These are phyloP conservation scores for Drosophila acutilabella DNA, from an alignment of 2,888 invertebrate species.

Conservation along the genomic window DNA sequence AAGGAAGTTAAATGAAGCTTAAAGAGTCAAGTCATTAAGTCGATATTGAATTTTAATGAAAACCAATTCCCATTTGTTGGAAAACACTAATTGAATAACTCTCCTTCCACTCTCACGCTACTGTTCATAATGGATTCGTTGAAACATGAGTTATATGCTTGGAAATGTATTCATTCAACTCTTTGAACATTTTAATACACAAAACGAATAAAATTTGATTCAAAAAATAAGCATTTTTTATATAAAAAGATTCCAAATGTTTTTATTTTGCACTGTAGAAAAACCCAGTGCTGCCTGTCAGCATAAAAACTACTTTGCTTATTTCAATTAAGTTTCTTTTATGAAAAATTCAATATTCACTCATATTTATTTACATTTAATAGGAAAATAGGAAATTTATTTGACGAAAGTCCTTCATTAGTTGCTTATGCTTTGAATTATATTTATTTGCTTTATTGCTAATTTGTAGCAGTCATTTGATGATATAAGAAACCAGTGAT, in stretches of 20 bases:
- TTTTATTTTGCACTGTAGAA: too few species aligned
- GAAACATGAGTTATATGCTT: too few species aligned
- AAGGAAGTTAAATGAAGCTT: slow-evolving; percentile 41
- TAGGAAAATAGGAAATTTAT: not conserved
- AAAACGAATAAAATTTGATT: too few species aligned
- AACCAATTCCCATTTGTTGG: slow-evolving; percentile 17
- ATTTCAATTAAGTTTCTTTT: too few species aligned
- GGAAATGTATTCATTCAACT: too few species aligned
- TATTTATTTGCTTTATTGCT: not conserved
- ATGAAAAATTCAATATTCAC: too few species aligned
- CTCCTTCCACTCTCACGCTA: not conserved
- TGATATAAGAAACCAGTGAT: slow-evolving; percentile 25
- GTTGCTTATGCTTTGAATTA: not conserved
- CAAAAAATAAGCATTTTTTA: too few species aligned
- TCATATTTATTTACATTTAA: not conserved
- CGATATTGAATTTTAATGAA: slow-evolving; percentile 47
- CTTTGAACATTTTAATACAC: too few species aligned
- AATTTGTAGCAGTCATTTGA: not conserved
- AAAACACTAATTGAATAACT: slow-evolving; percentile 26
- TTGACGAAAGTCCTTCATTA: not conserved
- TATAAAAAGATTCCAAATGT: too few species aligned
- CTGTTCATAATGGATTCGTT: too few species aligned
- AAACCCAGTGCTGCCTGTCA: too few species aligned
- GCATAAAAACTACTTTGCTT: too few species aligned
- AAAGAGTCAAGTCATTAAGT: slow-evolving; percentile 39